phyloP scores from a whole-genome alignment of 2,888 invertebrate species.

The Eucera pruinosa region DNA sequence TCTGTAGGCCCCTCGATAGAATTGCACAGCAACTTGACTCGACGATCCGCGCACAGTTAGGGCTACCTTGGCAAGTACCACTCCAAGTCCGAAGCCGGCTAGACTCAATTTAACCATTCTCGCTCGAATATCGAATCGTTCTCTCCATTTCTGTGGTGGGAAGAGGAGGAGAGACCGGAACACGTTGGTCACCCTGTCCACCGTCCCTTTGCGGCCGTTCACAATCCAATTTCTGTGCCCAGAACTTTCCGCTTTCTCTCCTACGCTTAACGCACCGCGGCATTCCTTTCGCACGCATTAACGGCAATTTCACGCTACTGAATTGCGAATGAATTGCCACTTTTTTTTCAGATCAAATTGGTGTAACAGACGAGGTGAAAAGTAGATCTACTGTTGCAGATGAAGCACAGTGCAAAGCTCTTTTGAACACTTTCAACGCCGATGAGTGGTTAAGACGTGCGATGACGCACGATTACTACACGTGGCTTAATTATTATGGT shows the following conservation, averaged over 20 bases:
- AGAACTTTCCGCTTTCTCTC: slow-evolving; percentile 33
- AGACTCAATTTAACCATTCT: slow-evolving; percentile 68
- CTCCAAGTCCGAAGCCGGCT: slow-evolving; percentile 59
- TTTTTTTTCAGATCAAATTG: not conserved
- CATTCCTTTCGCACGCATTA: not conserved
- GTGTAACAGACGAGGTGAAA: no score
- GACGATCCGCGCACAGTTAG: slow-evolving; percentile 56
- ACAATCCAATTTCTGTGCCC: slow-evolving; percentile 51
- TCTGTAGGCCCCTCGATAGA: slow-evolving; percentile 75
- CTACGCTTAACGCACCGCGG: slow-evolving; percentile 15
- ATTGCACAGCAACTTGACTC: slow-evolving; percentile 70
- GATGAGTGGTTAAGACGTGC: no score
- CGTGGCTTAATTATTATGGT: no score
- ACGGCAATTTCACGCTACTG: not conserved
- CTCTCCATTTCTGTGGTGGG: not conserved
- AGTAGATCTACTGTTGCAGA: no score
- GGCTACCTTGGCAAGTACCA: slow-evolving; percentile 57
- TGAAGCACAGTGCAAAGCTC: no score
- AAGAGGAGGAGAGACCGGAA: not conserved
- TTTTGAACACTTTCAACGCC: no score
- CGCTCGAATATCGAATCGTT: slow-evolving; percentile 61
- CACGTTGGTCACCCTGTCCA: slow-evolving; percentile 2
- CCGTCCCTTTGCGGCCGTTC: slow-evolving; percentile 54
- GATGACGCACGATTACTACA: no score
- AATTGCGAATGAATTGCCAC: not conserved